These are phyloP conservation scores for Pterois miles DNA, from an alignment of 2,797 vertebrate genomes.

Conservation along the genomic window DNA sequence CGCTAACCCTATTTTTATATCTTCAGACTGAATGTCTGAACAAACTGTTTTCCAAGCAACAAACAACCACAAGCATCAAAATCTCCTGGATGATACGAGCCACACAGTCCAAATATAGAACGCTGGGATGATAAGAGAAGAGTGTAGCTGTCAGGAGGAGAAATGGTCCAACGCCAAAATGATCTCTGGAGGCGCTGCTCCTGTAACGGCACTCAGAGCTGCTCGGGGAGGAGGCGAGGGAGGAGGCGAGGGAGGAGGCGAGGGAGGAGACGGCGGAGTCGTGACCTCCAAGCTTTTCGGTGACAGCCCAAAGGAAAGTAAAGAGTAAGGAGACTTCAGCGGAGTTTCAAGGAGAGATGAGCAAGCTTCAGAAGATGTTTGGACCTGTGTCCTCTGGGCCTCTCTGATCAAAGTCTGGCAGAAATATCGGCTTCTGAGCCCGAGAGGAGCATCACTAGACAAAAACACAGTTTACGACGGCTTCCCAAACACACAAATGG, in stretches of 20 bases:
- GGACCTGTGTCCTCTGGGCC: slow-evolving; percentile 33
- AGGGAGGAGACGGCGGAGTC: slow-evolving; percentile 4
- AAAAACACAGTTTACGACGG: background rate
- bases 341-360: slow-evolving; percentile 34
- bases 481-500: background rate
- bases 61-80: background rate
- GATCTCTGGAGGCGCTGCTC: slow-evolving; percentile 33
- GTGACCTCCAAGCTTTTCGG: slow-evolving; percentile 31
- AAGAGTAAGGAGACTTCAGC: slow-evolving; percentile 13
- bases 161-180: slow-evolving; percentile 23
- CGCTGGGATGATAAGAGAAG: slow-evolving; percentile 7
- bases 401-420: slow-evolving; percentile 31
- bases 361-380: background rate
- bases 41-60: background rate
- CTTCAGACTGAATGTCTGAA: background rate
- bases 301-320: slow-evolving; percentile 29
- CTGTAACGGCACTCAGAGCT: slow-evolving; percentile 7
- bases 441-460: background rate
- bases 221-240: background rate
- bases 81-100: background rate
- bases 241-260: slow-evolving; percentile 19
- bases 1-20: background rate
- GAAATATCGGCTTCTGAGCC: background rate
- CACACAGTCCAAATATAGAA: slow-evolving; percentile 41
- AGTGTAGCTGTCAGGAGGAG: slow-evolving; percentile 38